Evolutionary conservation across 2,113 vertebrate species (phyloP), one percentile per base, ranked within the genome.

Genomic region (Nannospalax galili): DNA sequence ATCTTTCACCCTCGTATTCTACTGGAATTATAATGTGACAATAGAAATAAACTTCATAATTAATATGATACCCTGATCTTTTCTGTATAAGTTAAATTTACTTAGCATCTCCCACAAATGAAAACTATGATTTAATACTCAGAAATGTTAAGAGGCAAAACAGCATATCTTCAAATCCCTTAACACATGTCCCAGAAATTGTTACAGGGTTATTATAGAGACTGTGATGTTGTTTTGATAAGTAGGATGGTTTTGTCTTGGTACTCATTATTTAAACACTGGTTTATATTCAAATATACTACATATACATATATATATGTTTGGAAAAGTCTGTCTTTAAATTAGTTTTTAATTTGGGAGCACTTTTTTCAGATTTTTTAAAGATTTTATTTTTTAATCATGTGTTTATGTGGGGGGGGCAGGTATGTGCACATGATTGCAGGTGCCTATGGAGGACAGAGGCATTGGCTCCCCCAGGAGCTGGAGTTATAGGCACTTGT

Each of bases 201-300:
- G 69, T 60, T 80, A 70, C 10, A 96, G 35, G 73, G 62, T 91
- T 81, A 85, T 40, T 72, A 40, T 69, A 88, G 52, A 22, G 37
- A 88, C 12, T 74, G 69, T 9, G 10, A 52, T 86, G 67, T 9
- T 60, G 14, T 78, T 88, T 94, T 60, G 60, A 67, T 87, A 84
- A 80, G 2, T 73, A 82, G 78, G 7, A 48, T 84, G 3, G 26
- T 48, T 94, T 95, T 86, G 4, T 30, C 84, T 94, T 82, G 3
- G 69, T 48, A 40, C 2, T 86, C 78, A 37, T 84, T 84, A 62
- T 94, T 90, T 88, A 79, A 97, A 91, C 32, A 80, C 35, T 88
- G 22, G 8, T 20, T 85, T 93, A 1, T 37, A 90, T 77, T 87
- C 32, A 87, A 92, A 67, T 88, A 45, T 32, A 60, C 28, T 28